Evolutionary conservation across 1,140 invertebrate genomes (phyloP), one percentile per base, ranked within the genome.

Genomic region (Hesperophylax magnus): DNA sequence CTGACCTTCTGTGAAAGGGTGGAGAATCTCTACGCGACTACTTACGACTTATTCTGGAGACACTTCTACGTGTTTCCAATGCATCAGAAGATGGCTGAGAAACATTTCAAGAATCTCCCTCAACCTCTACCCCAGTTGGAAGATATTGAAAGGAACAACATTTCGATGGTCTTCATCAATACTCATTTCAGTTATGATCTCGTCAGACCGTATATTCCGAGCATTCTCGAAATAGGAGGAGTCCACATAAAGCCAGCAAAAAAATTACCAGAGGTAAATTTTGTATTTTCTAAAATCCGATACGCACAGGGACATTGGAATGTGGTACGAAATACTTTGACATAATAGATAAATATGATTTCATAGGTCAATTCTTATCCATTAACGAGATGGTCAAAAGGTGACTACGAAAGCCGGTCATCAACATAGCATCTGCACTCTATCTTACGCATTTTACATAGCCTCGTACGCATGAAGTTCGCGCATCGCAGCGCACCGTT

Each of bases 81-180:
- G 47, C 79, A 82, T 47, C 87, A 89, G 63, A 56, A 85, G 11
- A 56, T 89, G 74, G 88, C 87, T 0, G 86, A 87, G 27, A 85
- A 84, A 20, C 84, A 88, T 76, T 89, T 89, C 61, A 76, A 71
- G 6, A 24, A 79, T 56, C 56, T 84, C 11, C 72, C 77, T 9
- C 85, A 67, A 31, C 82, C 86, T 18, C 81, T 88, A 27, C 88
- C 88, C 34, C 82, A 85, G 58, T 84, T 90, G 22, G 77, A 80
- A 34, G 81, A 86, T 17, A 84, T 90, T 80, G 84, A 87, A 31
- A 84, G 79, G 14, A 86, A 47, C 39, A 47, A 90, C 80, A 86
- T 90, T 71, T 88, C 89, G 2, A 54, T 88, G 14, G 7, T 87
- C 3, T 81, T 90, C 0, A 31, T 84, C 0, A 86, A 88, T 84